A percentile compares a stretch with the other conserved stretches of the same genome.
phyloP scores from a whole-genome alignment of 2,888 invertebrate genomes.

The Chorisops tibialis region DNA sequence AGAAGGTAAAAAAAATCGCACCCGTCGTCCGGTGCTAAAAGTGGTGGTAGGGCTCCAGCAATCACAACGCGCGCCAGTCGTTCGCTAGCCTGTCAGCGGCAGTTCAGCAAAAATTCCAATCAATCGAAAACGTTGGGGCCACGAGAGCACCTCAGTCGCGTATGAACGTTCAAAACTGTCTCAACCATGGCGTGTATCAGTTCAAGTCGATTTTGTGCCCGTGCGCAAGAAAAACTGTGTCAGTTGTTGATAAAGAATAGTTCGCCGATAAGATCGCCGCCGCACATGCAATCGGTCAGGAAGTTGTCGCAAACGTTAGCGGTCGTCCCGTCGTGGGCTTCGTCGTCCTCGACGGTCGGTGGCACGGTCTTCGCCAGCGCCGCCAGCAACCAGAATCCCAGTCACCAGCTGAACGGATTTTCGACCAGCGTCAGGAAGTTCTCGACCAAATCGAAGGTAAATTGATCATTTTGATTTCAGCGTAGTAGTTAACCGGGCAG shows the following conservation, averaged over 20 bases:
- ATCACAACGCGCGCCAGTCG: not conserved
- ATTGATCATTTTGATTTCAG: not conserved
- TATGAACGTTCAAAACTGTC: constrained; percentile 61
- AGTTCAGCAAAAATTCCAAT: not conserved
- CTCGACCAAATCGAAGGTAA: constrained; percentile 18
- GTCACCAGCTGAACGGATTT: constrained; percentile 20
- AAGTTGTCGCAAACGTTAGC: constrained; percentile 17
- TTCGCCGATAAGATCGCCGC: not conserved
- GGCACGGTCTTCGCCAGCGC: constrained; percentile 2
- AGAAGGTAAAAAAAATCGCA: constrained; percentile 19
- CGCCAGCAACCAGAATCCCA: not conserved
- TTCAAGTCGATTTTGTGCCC: constrained; percentile 78
- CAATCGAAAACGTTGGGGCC: constrained; percentile 29
- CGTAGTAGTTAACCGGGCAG: too few relatives aligned
- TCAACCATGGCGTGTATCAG: constrained; percentile 80
- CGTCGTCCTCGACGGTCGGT: not conserved
- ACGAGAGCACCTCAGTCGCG: constrained; percentile 29
- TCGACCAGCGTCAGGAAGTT: not conserved
- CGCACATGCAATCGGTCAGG: not conserved
- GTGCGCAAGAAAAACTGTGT: constrained; percentile 76
- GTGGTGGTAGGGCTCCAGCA: constrained; percentile 25
- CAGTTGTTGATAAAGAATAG: constrained; percentile 57
- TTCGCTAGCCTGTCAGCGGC: not conserved
- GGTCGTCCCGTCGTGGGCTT: not conserved
- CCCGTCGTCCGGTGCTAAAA: constrained; percentile 1